Evolutionary conservation across 2,888 invertebrate species (phyloP).

Genomic region (Tetragonisca angustula): DNA sequence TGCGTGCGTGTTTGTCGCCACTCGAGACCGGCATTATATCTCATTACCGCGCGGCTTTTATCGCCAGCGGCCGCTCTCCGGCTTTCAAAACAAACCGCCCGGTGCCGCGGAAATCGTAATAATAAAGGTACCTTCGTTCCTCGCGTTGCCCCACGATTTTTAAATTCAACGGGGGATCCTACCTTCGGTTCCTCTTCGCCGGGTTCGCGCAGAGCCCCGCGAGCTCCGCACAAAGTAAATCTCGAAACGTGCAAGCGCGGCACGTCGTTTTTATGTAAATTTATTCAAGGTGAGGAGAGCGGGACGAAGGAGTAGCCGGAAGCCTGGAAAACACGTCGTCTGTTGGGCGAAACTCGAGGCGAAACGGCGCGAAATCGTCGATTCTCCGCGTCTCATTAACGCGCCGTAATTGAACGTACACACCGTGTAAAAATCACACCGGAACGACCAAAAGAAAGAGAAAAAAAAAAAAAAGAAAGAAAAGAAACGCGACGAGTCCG

Average conservation of each 20-base stretch:
- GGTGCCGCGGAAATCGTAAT: slow-evolving; percentile 23
- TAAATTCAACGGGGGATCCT: neutral
- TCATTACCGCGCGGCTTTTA: slow-evolving; percentile 59
- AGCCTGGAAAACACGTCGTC: neutral
- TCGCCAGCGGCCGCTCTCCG: slow-evolving; percentile 44
- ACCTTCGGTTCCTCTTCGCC: neutral
- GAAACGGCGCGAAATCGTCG: neutral
- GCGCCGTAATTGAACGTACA: too few species aligned
- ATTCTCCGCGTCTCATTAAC: neutral
- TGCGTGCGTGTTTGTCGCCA: slow-evolving; percentile 50
- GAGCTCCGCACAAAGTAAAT: neutral
- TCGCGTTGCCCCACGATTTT: neutral
- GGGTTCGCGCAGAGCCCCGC: neutral
- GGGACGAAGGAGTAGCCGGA: neutral
- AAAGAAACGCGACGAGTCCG: too few species aligned
- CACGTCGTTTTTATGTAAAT: neutral
- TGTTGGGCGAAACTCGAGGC: neutral
- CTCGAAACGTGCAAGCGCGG: neutral
- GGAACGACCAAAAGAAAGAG: too few species aligned
- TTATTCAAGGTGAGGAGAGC: neutral
- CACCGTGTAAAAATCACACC: neutral
- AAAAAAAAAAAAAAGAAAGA: too few species aligned
- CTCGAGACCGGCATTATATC: slow-evolving; percentile 55
- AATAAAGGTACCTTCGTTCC: slow-evolving; percentile 28
- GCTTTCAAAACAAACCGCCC: slow-evolving; percentile 56